Conservation (phyloP, 92 coral and sea anemone genomes). For the Pocillopora grandis region DNA sequence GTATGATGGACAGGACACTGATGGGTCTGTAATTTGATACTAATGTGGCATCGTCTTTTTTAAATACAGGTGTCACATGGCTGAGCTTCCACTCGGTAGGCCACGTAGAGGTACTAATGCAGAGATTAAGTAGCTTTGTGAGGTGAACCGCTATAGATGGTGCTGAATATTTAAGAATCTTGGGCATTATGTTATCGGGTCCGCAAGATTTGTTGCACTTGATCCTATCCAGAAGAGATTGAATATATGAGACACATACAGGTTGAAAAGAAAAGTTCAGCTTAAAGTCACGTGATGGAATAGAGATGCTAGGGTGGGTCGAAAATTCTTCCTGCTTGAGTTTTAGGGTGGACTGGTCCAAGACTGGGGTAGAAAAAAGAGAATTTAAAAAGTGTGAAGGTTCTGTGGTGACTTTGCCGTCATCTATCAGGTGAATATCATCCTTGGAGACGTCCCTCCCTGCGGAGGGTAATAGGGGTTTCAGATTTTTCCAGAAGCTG, state of each 20-base stretch:
- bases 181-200: background rate
- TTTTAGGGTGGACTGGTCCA: background rate
- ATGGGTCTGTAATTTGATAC: no score
- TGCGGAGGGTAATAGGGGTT: background rate
- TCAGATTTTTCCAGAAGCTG: conserved; percentile 12
- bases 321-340: background rate
- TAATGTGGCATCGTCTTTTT: no score
- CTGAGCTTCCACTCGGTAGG: conserved; percentile 2
- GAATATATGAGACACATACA: no score
- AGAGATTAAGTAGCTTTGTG: conserved; percentile 3
- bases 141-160: conserved; percentile 2
- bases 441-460: background rate
- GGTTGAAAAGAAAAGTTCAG: background rate
- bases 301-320: background rate
- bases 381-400: background rate
- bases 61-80: background rate
- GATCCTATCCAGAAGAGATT: no score
- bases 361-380: background rate
- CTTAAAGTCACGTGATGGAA: background rate
- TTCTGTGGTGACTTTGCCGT: conserved; percentile 13
- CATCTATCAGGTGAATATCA: conserved; percentile 10
- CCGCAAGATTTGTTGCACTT: background rate
- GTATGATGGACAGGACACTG: background rate
- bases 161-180: conserved; percentile 4
- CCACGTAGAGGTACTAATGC: conserved; percentile 3